phyloP scores from a whole-genome alignment of 2,113 vertebrate species.

The Brienomyrus longianalis region DNA sequence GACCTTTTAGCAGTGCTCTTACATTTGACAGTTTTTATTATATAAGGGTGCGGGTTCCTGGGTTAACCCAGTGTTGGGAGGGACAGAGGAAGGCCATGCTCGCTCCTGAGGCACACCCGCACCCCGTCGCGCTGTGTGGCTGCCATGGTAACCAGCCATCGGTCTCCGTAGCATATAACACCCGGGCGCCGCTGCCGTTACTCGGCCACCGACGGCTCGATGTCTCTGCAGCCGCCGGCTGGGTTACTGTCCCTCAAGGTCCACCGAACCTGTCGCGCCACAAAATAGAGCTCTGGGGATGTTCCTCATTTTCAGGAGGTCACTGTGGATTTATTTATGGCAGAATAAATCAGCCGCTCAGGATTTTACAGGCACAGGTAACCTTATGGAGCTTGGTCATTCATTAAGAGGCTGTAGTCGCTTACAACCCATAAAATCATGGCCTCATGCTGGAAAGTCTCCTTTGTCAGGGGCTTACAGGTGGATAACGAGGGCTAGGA shows the following conservation, averaged over 20 bases:
- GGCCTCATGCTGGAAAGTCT: neutral
- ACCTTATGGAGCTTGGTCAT: neutral
- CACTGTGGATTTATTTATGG: neutral
- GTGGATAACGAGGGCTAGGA: neutral
- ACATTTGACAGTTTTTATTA: neutral
- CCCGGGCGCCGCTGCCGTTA: no score
- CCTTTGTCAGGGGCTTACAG: neutral
- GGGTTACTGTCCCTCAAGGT: neutral
- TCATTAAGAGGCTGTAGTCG: neutral
- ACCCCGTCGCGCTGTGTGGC: neutral
- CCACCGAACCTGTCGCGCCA: neutral
- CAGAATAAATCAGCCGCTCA: neutral
- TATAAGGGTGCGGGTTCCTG: neutral
- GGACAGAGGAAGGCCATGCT: neutral
- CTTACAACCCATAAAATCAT: neutral
- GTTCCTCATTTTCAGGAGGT: neutral
- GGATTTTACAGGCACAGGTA: neutral
- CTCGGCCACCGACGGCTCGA: neutral
- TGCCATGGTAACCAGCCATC: neutral
- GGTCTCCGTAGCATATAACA: neutral
- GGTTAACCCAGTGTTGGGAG: neutral
- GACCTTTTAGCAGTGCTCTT: neutral
- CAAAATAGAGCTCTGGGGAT: neutral
- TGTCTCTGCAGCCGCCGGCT: neutral
- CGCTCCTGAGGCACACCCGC: neutral